phyloP scores from a whole-genome alignment of 1,140 invertebrate species.

The Neotoxoptera formosana region DNA sequence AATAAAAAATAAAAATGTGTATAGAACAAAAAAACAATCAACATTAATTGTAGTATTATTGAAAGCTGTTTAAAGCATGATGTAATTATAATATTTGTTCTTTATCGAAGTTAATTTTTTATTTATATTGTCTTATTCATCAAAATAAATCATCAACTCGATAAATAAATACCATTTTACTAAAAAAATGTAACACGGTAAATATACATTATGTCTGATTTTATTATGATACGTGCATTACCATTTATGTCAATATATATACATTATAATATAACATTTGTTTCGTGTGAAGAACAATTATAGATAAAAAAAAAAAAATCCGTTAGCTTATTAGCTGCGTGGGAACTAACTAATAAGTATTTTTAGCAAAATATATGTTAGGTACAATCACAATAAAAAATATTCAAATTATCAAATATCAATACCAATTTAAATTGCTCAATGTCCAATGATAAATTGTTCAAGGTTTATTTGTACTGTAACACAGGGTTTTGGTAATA shows the following conservation, averaged over 20 bases:
- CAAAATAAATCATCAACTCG: not conserved
- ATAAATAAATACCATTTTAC: not conserved
- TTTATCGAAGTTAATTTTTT: not conserved
- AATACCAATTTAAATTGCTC: not conserved
- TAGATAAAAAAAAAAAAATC: not conserved
- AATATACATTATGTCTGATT: not conserved
- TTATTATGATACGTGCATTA: not conserved
- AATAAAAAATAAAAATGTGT: no score
- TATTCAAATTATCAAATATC: not conserved
- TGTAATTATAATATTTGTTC: no score
- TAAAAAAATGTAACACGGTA: not conserved
- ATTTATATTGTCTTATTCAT: not conserved
- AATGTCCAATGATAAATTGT: not conserved
- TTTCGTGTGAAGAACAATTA: not conserved
- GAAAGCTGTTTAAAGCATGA: not conserved
- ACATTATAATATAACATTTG: not conserved
- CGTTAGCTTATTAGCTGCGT: no score
- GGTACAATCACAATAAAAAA: not conserved
- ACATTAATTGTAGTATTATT: not conserved
- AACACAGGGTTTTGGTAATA: not conserved
- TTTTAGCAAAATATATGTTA: not conserved
- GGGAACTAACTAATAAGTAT: no score
- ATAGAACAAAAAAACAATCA: no score
- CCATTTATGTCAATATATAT: not conserved
- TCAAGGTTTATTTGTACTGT: not conserved